phyloP scores from a whole-genome alignment of 2,113 vertebrate genomes.

The Neodontobutis hainanensis region DNA sequence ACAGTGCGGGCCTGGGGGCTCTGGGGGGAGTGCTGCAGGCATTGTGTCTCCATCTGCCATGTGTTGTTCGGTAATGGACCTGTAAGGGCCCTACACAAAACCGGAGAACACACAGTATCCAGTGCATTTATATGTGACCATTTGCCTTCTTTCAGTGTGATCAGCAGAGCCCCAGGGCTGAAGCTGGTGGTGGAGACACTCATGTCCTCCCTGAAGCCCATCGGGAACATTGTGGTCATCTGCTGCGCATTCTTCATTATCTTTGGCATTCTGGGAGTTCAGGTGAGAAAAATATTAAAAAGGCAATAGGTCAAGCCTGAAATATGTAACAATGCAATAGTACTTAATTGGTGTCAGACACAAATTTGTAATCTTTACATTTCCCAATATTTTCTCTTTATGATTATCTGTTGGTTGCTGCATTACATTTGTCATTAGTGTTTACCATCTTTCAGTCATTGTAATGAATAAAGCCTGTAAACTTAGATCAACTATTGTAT shows the following conservation, averaged over 20 bases:
- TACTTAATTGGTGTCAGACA: too few relatives aligned
- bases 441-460: too few relatives aligned
- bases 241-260: slow-evolving; percentile 99
- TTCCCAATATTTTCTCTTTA: too few relatives aligned
- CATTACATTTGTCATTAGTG: too few relatives aligned
- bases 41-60: slow-evolving; percentile 39
- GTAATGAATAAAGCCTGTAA: too few relatives aligned
- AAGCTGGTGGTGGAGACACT: slow-evolving; percentile 98
- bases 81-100: not conserved
- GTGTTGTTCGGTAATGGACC: slow-evolving; percentile 24
- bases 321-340: too few relatives aligned
- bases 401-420: too few relatives aligned
- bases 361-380: too few relatives aligned
- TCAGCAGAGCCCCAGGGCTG: slow-evolving; percentile 96
- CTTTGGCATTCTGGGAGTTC: slow-evolving; percentile 97
- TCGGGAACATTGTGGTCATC: slow-evolving; percentile 99
- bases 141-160: slow-evolving; percentile 82
- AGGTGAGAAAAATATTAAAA: slow-evolving; percentile 80
- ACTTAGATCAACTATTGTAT: too few relatives aligned
- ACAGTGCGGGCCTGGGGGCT: slow-evolving; percentile 5
- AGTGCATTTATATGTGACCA: slow-evolving; percentile 2
- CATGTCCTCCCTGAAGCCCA: slow-evolving; percentile 98
- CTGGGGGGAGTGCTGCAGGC: slow-evolving; percentile 15
- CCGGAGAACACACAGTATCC: slow-evolving; percentile 1
- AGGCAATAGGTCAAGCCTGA: not conserved